These are phyloP conservation scores for Beris morrisii DNA, from an alignment of 2,888 invertebrate species.

Conservation along the genomic window DNA sequence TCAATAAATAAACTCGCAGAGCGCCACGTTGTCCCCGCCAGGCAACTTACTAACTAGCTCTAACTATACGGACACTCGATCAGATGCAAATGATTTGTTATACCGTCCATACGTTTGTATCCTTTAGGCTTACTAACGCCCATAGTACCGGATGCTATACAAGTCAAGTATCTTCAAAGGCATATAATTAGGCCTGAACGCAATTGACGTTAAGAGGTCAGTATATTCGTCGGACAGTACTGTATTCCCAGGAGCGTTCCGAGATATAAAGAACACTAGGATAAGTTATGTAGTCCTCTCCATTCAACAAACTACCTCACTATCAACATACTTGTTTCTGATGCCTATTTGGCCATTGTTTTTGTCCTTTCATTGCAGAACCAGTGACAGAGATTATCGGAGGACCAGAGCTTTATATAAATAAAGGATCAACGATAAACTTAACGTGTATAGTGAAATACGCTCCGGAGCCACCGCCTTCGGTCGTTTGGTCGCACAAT, in stretches of 20 bases:
- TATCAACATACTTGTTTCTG: background rate
- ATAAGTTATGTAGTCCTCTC: too few species aligned
- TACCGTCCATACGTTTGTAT: background rate
- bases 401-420: constrained; percentile 80
- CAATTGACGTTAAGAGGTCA: constrained; percentile 13
- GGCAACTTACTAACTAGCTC: too few species aligned
- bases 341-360: background rate
- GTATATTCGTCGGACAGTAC: too few species aligned
- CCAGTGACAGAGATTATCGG: constrained; percentile 81
- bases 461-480: constrained; percentile 81
- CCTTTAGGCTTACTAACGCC: background rate
- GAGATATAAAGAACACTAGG: too few species aligned
- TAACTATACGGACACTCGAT: background rate
- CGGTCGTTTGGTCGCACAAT: constrained; percentile 84
- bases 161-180: constrained; percentile 9
- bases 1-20: too few species aligned
- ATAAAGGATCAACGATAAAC: constrained; percentile 86
- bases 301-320: background rate
- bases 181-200: constrained; percentile 1
- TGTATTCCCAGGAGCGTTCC: too few species aligned
- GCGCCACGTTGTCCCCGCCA: too few species aligned
- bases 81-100: constrained; percentile 9
- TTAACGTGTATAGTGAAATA: constrained; percentile 81
- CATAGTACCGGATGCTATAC: too few species aligned
- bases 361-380: constrained; percentile 60